phyloP scores from a whole-genome alignment of 2,888 invertebrate species.

The Molorchus minor region DNA sequence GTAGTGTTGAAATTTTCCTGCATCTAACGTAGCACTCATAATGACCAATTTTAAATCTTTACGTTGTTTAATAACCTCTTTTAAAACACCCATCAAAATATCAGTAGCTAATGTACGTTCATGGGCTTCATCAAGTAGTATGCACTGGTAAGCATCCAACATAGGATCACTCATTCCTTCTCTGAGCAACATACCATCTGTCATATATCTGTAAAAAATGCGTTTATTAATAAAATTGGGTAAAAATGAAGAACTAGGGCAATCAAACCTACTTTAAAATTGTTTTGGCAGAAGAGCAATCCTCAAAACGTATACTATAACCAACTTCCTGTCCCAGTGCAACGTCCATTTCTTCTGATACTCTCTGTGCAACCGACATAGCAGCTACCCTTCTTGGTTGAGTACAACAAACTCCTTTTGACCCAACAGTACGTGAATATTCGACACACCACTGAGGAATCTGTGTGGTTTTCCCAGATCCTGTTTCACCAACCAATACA shows the following conservation, averaged over 20 bases:
- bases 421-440: slow-evolving; percentile 72
- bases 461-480: slow-evolving; percentile 99
- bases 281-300: slow-evolving; percentile 94
- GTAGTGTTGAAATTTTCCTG: slow-evolving; percentile 99
- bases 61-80: slow-evolving; percentile 95
- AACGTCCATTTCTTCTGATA: slow-evolving; percentile 99
- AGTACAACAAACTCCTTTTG: slow-evolving; percentile 92
- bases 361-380: slow-evolving; percentile 99
- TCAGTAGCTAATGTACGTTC: slow-evolving; percentile 98
- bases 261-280: slow-evolving; percentile 83
- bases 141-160: slow-evolving; percentile 94
- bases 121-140: slow-evolving; percentile 97
- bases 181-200: slow-evolving; percentile 98
- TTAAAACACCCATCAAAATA: slow-evolving; percentile 97
- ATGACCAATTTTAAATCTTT: slow-evolving; percentile 95
- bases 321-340: slow-evolving; percentile 91
- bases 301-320: slow-evolving; percentile 98
- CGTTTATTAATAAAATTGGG: no score
- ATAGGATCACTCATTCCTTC: slow-evolving; percentile 99
- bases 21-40: slow-evolving; percentile 99
- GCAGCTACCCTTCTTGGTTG: slow-evolving; percentile 98
- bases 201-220: slow-evolving; percentile 91
- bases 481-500: slow-evolving; percentile 98
- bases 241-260: no score
- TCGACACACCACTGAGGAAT: slow-evolving; percentile 97